phyloP scores from a whole-genome alignment of 2,113 vertebrate genomes.

The Emydura subglobosa region DNA sequence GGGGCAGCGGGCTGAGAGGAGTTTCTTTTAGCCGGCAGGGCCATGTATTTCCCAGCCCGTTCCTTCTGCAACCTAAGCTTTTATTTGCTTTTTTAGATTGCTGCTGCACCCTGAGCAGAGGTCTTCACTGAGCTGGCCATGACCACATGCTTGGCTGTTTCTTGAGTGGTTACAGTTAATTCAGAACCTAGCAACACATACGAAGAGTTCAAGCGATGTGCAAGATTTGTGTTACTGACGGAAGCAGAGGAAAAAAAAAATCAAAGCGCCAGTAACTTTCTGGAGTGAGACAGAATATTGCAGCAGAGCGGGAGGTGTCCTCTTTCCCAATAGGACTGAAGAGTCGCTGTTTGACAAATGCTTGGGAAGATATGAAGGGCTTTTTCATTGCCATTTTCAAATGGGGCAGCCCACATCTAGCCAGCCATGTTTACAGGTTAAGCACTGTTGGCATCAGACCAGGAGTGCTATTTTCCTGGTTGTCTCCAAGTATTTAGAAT shows the following conservation, averaged over 20 bases:
- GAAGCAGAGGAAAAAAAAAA: not conserved
- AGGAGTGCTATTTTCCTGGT: fast-evolving
- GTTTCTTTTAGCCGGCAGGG: no score
- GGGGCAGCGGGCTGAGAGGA: no score
- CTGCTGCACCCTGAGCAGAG: not conserved
- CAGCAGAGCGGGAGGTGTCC: not conserved
- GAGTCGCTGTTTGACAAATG: not conserved
- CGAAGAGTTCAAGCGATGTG: not conserved
- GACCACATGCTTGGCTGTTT: not conserved
- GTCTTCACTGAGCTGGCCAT: not conserved
- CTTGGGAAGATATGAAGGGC: not conserved
- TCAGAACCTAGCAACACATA: not conserved
- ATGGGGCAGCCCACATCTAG: not conserved
- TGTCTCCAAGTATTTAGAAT: not conserved
- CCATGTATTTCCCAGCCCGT: not conserved
- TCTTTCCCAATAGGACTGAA: not conserved
- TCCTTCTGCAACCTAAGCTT: not conserved
- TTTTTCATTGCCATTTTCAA: not conserved
- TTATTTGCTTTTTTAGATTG: not conserved
- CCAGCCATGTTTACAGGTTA: not conserved
- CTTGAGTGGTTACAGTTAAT: not conserved
- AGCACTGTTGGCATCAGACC: not conserved
- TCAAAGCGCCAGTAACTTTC: not conserved
- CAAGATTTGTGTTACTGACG: not conserved
- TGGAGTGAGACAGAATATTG: not conserved